Evolutionary conservation across 1,140 invertebrate genomes (phyloP), one percentile per base, ranked within the genome.

Genomic region (Hycleus phaleratus): DNA sequence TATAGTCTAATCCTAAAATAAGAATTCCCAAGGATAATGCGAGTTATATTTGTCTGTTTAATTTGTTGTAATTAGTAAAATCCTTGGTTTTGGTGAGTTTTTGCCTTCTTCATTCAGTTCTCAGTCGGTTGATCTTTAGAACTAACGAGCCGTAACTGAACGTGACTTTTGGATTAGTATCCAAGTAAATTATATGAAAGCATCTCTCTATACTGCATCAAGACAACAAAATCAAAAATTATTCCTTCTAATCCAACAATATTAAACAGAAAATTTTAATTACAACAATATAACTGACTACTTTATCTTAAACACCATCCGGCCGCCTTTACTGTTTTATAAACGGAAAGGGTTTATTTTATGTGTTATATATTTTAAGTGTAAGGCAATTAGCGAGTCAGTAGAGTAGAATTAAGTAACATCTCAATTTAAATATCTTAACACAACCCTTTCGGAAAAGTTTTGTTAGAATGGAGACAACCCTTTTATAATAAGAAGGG

Each of bases 401-500:
- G 64, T 71, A 59, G 64, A 68, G 64, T 60, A 60, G 68, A 71
- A 68, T 69, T 69, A 69, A 68, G 60, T 61, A 70, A 68, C 69
- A 69, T 69, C 68, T 71, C 67, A 68, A 71, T 71, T 69, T 71
- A 69, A 69, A 66, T 68, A 71, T 68, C 68, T 68, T 62, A 64
- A 60, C 61, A 54, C 47, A 54, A 62, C 64, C 64, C 59, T 62
- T 65, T 32, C 45, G 43, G 39, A 46, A 46, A 52, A 46, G 52
- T 46, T 42, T 42, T 11, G 40, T 11, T 42, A 3, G 11, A 42
- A n/a, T n/a, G 11, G 46, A 40, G 43, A 40, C 55, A 55, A 49
- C 26, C 58, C 47, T 58, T 62, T 62, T 58, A 39, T 53, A 32
- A 39, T 53, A 32, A 53, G 5, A 46, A 48, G 39, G 32, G 38